Base-by-base conservation (phyloP, 2,888 invertebrate genomes). In the Creontiades dilutus region DNA sequence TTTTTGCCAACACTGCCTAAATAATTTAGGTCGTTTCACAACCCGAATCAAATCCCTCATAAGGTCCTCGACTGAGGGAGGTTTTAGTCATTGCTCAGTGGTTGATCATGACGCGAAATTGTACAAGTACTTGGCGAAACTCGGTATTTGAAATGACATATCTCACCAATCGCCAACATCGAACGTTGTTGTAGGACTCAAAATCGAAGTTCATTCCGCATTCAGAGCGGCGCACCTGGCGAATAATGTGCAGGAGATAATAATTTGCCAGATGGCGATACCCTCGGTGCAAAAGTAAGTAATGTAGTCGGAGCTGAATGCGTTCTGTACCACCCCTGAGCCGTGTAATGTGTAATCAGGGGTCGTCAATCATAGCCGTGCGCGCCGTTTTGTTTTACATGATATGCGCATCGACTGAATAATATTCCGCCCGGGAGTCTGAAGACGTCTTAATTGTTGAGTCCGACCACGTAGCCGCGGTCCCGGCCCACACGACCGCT, bases 401-500 rank as follows among this genome's bases (percentile, higher is more conserved):
- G 46, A 80, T 80, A 80, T 47, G 48, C 46, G 37, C 46, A 48
- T 46, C 80, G 46, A 80, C 48, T 80, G 80, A 80, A 80, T 80
- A 80, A 47, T 47, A 37, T 80, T 80, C 23, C 80, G 80, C 11
- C 46, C 47, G 46, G 80, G 46, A 48, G 46, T 80, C 46, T 68
- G 46, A 48, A 80, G 80, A 80, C 48, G 48, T 80, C 80, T 80
- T 37, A 80, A 80, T 80, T 80, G 80, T 46, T 16, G n/a, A 80
- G 47, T 80, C 80, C 80, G 80, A 80, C 80, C 80, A 80, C 80
- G 80, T 80, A 80, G 46, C 46, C 37, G 80, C 13, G 80, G 48
- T 13, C 23, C 19, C 68, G 48, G 37, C 80, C 80, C 80, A 80
- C 80, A 47, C 80, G 80, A 80, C n/a, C 23, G 13, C 46, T 76